Conservation (phyloP, 1,140 invertebrate species). For the Drosophila oshimai region DNA sequence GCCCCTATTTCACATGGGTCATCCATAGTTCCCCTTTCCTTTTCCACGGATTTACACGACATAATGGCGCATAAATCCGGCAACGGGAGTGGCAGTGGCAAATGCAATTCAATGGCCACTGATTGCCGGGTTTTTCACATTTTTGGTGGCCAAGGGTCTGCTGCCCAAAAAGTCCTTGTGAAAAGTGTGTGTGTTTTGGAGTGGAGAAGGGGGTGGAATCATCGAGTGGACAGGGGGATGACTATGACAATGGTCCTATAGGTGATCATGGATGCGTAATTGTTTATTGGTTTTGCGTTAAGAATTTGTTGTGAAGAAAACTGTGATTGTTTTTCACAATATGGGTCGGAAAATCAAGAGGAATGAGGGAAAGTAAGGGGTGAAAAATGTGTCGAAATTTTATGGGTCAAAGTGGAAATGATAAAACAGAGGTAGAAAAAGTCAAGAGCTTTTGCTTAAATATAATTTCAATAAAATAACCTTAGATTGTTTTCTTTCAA, state of each 20-base stretch:
- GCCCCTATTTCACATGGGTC: constrained; percentile 79
- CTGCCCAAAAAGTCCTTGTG: constrained; percentile 11
- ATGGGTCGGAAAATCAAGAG: not conserved
- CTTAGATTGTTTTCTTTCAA: no score
- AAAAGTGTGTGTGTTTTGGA: constrained; percentile 1
- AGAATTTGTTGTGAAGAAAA: constrained; percentile 31
- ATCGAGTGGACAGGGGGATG: constrained; percentile 14
- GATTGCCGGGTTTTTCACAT: constrained; percentile 48
- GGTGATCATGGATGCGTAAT: constrained; percentile 45
- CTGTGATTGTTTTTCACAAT: constrained; percentile 23
- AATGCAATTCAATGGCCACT: constrained; percentile 56
- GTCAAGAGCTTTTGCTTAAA: no score
- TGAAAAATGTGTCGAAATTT: not conserved
- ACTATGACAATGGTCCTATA: constrained; percentile 1
- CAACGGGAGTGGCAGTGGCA: constrained; percentile 29
- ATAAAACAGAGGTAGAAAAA: not conserved
- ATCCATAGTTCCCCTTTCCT: constrained; percentile 29
- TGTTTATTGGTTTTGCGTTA: constrained; percentile 46
- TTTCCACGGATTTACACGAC: constrained; percentile 60
- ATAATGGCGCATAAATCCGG: constrained; percentile 78
- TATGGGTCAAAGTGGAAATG: not conserved
- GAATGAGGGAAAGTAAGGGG: not conserved
- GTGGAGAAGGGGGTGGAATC: constrained; percentile 11
- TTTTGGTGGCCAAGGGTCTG: constrained; percentile 2
- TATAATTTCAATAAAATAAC: no score